These are phyloP conservation scores for Actinemys pallida DNA, from an alignment of 2,113 vertebrate species.

Conservation along the genomic window DNA sequence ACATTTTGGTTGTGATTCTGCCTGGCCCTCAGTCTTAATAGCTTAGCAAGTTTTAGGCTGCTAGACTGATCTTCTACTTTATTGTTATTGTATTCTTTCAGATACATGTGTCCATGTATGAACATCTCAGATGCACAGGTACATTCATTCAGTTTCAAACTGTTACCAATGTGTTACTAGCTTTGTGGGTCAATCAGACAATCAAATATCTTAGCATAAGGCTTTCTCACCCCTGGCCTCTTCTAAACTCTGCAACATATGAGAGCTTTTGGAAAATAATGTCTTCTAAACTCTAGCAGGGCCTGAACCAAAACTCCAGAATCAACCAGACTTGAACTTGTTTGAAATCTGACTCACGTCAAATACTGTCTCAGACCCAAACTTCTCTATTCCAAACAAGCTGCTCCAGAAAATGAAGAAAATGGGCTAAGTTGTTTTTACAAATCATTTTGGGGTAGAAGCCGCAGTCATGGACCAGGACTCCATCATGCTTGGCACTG, in stretches of 20 bases:
- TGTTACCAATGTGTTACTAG: neutral
- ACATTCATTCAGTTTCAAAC: neutral
- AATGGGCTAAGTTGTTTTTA: neutral
- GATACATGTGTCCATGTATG: neutral
- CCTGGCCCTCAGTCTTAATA: neutral
- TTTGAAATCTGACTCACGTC: slow-evolving; percentile 25
- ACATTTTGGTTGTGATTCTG: neutral
- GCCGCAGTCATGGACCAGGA: neutral
- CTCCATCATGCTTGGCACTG: too few species aligned
- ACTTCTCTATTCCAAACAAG: slow-evolving; percentile 5
- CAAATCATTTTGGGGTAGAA: neutral
- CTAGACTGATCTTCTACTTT: neutral
- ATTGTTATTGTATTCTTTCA: neutral
- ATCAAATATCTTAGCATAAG: neutral
- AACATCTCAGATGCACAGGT: neutral
- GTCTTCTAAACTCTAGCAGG: neutral
- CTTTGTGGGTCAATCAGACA: neutral
- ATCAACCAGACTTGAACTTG: slow-evolving; percentile 40
- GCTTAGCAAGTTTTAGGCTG: neutral
- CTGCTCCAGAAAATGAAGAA: neutral
- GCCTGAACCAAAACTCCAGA: slow-evolving; percentile 20
- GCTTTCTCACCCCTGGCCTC: neutral
- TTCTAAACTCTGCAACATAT: slow-evolving; percentile 11
- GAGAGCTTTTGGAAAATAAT: slow-evolving; percentile 19
- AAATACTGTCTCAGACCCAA: neutral